Conservation (phyloP, 2,888 invertebrate species). For the Microplitis manilae region DNA sequence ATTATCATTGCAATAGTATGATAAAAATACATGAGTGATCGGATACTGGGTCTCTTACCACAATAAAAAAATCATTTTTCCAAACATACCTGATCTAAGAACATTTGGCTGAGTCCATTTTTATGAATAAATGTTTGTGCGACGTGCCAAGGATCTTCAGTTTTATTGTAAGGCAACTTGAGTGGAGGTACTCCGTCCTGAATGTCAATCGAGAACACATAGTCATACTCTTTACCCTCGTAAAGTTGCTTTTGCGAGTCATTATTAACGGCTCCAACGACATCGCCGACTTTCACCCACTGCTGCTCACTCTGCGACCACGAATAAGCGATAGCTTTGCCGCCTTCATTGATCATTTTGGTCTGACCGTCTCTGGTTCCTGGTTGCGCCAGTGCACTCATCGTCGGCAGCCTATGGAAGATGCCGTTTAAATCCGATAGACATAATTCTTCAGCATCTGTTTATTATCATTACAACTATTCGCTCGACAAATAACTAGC, state of each 20-base stretch:
- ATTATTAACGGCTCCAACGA: constrained; percentile 84
- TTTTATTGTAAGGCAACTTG: constrained; percentile 91
- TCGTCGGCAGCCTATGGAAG: constrained; percentile 79
- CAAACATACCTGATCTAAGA: constrained; percentile 80
- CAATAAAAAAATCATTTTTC: too few relatives aligned
- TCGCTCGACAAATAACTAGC: not conserved
- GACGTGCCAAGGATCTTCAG: constrained; percentile 92
- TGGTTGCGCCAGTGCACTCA: constrained; percentile 82
- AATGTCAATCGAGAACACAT: constrained; percentile 95
- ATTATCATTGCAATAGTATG: too few relatives aligned
- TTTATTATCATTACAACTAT: constrained; percentile 25
- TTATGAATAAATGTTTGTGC: constrained; percentile 93
- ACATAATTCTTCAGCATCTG: constrained; percentile 22
- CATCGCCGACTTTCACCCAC: constrained; percentile 93
- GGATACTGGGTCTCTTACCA: too few relatives aligned
- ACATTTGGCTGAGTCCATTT: constrained; percentile 87
- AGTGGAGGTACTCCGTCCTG: constrained; percentile 90
- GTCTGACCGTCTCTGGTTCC: constrained; percentile 89
- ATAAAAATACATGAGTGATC: too few relatives aligned
- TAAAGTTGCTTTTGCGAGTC: constrained; percentile 83
- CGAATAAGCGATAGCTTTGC: constrained; percentile 83
- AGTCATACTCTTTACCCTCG: constrained; percentile 95
- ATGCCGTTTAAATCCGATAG: constrained; percentile 16
- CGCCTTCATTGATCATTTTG: constrained; percentile 84
- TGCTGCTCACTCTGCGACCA: constrained; percentile 79